Percentiles rank a stretch among this genome's conserved stretches.
Evolutionary conservation across 2,888 invertebrate genomes (phyloP).

Genomic region (Brachyopa scutellaris): DNA sequence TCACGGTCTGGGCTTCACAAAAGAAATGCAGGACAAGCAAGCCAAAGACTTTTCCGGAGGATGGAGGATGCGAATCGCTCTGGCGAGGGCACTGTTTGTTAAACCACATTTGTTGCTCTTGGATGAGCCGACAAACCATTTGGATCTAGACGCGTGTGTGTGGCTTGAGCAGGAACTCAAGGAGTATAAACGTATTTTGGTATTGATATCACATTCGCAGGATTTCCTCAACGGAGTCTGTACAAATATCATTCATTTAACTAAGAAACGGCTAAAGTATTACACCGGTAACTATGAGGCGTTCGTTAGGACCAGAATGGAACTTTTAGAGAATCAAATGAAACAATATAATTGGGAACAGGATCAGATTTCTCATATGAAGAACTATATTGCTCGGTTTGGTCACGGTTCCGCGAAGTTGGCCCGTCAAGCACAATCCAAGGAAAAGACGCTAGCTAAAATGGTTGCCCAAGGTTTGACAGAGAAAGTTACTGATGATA

Average conservation of each 20-base stretch:
- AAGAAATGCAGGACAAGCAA: slow-evolving; percentile 92
- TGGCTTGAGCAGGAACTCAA: slow-evolving; percentile 99
- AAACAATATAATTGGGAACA: slow-evolving; percentile 99
- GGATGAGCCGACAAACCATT: slow-evolving; percentile 99
- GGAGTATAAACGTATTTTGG: slow-evolving; percentile 97
- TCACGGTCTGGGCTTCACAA: slow-evolving; percentile 97
- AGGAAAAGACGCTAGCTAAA: slow-evolving; percentile 99
- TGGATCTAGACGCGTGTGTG: slow-evolving; percentile 99
- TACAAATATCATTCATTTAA: slow-evolving; percentile 97
- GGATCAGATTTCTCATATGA: slow-evolving; percentile 99
- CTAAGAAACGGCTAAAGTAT: slow-evolving; percentile 95
- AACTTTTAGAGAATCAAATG: slow-evolving; percentile 98
- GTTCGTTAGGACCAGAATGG: slow-evolving; percentile 95
- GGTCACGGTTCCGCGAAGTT: slow-evolving; percentile 99
- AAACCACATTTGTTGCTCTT: slow-evolving; percentile 97
- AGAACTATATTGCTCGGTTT: slow-evolving; percentile 99
- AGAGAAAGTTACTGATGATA: slow-evolving; percentile 95
- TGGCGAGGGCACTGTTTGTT: slow-evolving; percentile 97
- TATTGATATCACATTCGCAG: slow-evolving; percentile 99
- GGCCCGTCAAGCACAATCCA: slow-evolving; percentile 99
- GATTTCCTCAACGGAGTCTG: slow-evolving; percentile 99
- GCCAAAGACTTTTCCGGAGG: slow-evolving; percentile 95
- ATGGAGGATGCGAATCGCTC: slow-evolving; percentile 99
- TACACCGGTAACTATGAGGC: slow-evolving; percentile 99
- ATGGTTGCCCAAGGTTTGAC: slow-evolving; percentile 99